Conservation (phyloP, 2,797 vertebrate species). For the Acanthurus leucopareius region DNA sequence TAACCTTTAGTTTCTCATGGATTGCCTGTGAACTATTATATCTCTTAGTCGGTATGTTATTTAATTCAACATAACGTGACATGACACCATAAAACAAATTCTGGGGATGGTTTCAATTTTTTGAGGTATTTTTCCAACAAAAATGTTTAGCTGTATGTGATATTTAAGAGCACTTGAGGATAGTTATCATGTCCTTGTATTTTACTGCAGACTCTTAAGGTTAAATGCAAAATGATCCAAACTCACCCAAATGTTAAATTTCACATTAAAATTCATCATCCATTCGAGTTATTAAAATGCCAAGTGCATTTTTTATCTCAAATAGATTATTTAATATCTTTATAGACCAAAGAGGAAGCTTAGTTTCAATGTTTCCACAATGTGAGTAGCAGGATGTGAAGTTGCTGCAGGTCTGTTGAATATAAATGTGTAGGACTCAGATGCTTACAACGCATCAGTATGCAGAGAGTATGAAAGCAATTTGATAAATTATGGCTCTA, state of each 20-base stretch:
- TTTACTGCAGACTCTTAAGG: constrained; percentile 44
- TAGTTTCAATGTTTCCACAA: constrained; percentile 8
- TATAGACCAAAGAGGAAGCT: constrained; percentile 3
- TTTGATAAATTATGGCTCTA: constrained; percentile 50
- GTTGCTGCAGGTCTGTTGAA: constrained; percentile 21
- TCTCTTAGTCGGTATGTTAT: constrained; percentile 35
- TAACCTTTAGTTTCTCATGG: constrained; percentile 49
- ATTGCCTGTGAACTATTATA: constrained; percentile 14
- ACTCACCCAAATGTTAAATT: constrained; percentile 54
- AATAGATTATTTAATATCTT: constrained; percentile 12
- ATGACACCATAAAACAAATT: constrained; percentile 32
- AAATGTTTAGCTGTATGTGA: background rate
- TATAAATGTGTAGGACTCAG: constrained; percentile 31
- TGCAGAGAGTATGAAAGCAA: constrained; percentile 31
- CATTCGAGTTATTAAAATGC: constrained; percentile 29
- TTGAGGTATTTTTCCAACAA: constrained; percentile 3
- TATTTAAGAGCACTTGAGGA: constrained; percentile 35
- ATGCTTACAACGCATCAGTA: constrained; percentile 40
- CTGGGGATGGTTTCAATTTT: background rate
- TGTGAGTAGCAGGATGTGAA: background rate
- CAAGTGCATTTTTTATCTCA: background rate
- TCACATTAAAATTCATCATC: constrained; percentile 50
- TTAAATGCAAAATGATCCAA: constrained; percentile 48
- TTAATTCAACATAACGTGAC: constrained; percentile 22
- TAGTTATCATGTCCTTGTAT: constrained; percentile 20